These are phyloP conservation scores for Odontomyia ornata DNA, from an alignment of 2,888 invertebrate genomes.

Conservation along the genomic window DNA sequence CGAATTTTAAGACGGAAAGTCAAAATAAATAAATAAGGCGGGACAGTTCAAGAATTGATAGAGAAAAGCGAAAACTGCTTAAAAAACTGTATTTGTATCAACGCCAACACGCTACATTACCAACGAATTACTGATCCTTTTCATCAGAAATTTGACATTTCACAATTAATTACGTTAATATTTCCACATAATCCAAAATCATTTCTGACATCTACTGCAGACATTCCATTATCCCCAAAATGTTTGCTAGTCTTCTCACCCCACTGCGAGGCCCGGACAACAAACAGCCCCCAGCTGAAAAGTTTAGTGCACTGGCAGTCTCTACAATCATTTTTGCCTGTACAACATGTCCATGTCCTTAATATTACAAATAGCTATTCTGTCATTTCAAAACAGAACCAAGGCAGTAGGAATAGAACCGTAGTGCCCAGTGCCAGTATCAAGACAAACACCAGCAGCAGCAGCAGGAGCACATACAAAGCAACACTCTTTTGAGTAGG, in stretches of 20 bases:
- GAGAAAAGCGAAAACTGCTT: too few relatives aligned
- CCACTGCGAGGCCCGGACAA: constrained; percentile 3
- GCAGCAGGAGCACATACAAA: background rate
- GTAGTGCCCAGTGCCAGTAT: too few relatives aligned
- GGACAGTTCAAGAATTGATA: too few relatives aligned
- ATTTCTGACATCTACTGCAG: constrained; percentile 24
- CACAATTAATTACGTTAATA: constrained; percentile 13
- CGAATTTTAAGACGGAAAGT: too few relatives aligned
- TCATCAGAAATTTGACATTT: constrained; percentile 7
- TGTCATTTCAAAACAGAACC: constrained; percentile 32
- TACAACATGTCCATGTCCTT: constrained; percentile 34
- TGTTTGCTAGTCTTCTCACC: background rate
- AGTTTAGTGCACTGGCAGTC: constrained; percentile 19
- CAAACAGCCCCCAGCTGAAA: constrained; percentile 30
- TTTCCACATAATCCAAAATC: constrained; percentile 5
- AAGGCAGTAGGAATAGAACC: too few relatives aligned
- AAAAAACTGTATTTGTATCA: too few relatives aligned
- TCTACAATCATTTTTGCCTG: constrained; percentile 19
- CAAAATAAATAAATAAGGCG: too few relatives aligned
- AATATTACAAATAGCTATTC: constrained; percentile 38
- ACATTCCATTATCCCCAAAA: background rate
- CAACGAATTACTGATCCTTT: too few relatives aligned
- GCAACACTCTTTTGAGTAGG: constrained; percentile 35
- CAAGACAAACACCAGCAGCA: too few relatives aligned
- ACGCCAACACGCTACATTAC: too few relatives aligned